Evolutionary conservation across 2,113 vertebrate genomes (phyloP).

Genomic region (Chamaea fasciata): DNA sequence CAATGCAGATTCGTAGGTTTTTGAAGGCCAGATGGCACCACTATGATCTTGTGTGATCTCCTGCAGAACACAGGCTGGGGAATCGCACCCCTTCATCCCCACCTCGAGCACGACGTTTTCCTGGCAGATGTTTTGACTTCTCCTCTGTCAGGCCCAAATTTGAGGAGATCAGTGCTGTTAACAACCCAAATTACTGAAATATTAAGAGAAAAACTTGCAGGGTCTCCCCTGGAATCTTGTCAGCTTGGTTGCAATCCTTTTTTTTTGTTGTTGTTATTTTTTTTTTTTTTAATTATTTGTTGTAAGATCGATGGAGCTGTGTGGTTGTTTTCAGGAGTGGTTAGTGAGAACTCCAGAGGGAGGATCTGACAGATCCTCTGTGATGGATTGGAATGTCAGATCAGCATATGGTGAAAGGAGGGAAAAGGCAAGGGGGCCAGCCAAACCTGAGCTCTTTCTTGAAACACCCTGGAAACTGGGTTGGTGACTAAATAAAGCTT

Average conservation of each 20-base stretch:
- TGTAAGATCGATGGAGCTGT: neutral
- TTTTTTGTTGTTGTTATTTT: neutral
- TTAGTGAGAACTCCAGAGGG: neutral
- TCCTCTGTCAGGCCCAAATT: neutral
- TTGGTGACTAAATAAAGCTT: neutral
- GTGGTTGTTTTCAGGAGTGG: neutral
- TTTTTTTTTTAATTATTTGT: neutral
- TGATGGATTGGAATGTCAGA: slow-evolving; percentile 16
- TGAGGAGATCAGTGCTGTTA: neutral
- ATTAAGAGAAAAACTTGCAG: neutral
- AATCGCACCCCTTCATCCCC: neutral
- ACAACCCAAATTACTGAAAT: neutral
- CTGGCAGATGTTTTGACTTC: neutral
- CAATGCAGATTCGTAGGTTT: neutral
- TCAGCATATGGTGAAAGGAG: slow-evolving; percentile 1
- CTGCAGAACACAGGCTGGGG: neutral
- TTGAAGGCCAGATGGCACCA: slow-evolving; percentile 23
- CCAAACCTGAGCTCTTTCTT: neutral
- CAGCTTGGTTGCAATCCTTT: neutral
- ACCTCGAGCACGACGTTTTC: neutral
- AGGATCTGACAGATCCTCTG: neutral
- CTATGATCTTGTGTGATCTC: neutral
- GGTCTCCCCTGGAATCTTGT: neutral
- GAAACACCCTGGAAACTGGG: neutral
- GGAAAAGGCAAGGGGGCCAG: neutral